Conservation (phyloP, 2,888 invertebrate genomes). For the Meiosimyza decipiens region DNA sequence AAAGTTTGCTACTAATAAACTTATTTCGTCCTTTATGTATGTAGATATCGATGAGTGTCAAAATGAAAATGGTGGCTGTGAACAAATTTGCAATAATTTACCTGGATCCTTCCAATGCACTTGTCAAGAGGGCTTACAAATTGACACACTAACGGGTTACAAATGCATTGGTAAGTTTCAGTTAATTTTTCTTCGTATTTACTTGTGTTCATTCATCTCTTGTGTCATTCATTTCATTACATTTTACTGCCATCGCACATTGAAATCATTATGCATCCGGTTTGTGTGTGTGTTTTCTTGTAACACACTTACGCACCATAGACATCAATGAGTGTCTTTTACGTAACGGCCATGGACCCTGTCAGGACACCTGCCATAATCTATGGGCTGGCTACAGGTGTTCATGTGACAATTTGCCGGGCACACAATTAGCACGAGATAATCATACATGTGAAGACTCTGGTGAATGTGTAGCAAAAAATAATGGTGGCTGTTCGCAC, state of each 20-base stretch:
- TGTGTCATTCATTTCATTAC: constrained; percentile 35
- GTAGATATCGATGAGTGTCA: constrained; percentile 72
- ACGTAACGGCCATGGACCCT: constrained; percentile 74
- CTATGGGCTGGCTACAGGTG: constrained; percentile 72
- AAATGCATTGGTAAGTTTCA: constrained; percentile 68
- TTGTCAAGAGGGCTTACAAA: constrained; percentile 69
- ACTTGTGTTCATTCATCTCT: neutral
- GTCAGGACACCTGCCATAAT: constrained; percentile 73
- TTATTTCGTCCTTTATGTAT: neutral
- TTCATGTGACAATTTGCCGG: constrained; percentile 71
- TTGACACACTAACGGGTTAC: constrained; percentile 66
- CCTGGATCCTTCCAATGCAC: constrained; percentile 71
- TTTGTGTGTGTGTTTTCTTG: neutral
- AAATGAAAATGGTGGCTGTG: constrained; percentile 70
- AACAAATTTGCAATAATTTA: constrained; percentile 70
- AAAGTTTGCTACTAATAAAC: neutral
- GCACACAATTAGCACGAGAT: constrained; percentile 70
- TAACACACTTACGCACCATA: constrained; percentile 45
- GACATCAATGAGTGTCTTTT: constrained; percentile 74
- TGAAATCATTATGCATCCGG: neutral
- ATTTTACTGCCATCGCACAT: neutral
- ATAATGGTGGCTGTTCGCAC: constrained; percentile 69
- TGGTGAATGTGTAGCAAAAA: constrained; percentile 63
- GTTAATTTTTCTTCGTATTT: no score
- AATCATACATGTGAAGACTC: constrained; percentile 70